Percentiles rank a stretch among this genome's conserved stretches.
These are phyloP conservation scores for Callocephalon fimbriatum DNA, from an alignment of 2,113 vertebrate genomes.

Conservation along the genomic window DNA sequence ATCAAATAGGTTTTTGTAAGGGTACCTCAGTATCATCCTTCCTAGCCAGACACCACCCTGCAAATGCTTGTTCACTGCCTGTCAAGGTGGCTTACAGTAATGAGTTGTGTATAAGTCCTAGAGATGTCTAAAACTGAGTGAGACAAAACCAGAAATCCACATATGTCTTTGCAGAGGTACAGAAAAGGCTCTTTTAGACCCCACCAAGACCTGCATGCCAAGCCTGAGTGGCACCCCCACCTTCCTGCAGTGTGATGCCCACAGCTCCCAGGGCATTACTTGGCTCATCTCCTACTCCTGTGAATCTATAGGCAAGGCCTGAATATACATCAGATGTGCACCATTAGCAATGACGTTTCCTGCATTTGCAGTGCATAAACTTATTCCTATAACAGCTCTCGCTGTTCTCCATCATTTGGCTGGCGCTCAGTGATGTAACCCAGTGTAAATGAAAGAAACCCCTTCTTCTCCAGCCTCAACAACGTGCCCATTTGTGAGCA, in stretches of 20 bases:
- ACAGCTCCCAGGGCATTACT: not conserved
- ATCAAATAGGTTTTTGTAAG: not conserved
- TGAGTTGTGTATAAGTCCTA: not conserved
- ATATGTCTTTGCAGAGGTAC: not conserved
- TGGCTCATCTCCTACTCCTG: not conserved
- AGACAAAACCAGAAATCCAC: not conserved
- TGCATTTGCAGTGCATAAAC: slow-evolving; percentile 19
- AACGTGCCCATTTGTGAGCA: slow-evolving; percentile 56
- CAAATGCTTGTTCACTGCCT: not conserved
- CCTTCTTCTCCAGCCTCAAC: slow-evolving; percentile 37
- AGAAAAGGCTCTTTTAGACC: not conserved
- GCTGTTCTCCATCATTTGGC: not conserved
- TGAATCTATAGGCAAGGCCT: not conserved
- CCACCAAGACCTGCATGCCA: not conserved
- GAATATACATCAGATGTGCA: slow-evolving; percentile 22
- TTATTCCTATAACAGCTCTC: slow-evolving; percentile 14
- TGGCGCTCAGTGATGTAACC: slow-evolving; percentile 9
- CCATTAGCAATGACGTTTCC: slow-evolving; percentile 39
- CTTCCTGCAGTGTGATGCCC: not conserved
- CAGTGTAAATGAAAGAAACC: slow-evolving; percentile 51
- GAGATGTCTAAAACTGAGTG: not conserved
- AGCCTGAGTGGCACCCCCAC: not conserved
- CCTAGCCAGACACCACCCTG: not conserved
- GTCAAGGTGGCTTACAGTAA: not conserved
- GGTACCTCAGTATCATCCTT: not conserved